phyloP scores from a whole-genome alignment of 2,888 invertebrate genomes.

The Seira sanloemensis region DNA sequence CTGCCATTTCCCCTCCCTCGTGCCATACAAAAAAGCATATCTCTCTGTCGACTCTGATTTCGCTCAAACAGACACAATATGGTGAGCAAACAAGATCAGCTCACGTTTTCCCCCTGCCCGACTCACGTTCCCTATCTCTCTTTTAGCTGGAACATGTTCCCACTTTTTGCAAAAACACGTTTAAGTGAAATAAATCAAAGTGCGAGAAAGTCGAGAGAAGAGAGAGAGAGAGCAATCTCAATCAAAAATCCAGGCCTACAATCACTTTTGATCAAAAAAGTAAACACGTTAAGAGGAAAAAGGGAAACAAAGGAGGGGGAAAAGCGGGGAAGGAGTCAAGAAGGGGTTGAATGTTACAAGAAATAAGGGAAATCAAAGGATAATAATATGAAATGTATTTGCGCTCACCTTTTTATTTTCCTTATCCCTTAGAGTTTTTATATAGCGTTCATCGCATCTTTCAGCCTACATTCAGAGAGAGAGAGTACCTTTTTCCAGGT shows the following conservation, averaged over 20 bases:
- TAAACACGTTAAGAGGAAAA: background rate
- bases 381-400: background rate
- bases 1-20: background rate
- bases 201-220: too few species aligned
- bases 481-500: too few species aligned
- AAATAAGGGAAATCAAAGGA: background rate
- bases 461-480: too few species aligned
- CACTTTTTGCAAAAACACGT: background rate
- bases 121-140: background rate
- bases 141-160: background rate
- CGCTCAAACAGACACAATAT: background rate
- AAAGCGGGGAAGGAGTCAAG: slow-evolving; percentile 37
- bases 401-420: background rate
- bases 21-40: background rate
- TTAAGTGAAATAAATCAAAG: background rate
- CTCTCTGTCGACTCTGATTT: background rate
- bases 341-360: background rate
- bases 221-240: background rate
- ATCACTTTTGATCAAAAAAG: background rate
- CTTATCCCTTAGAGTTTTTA: too few species aligned
- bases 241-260: background rate
- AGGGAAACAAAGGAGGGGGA: slow-evolving; percentile 30
- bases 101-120: background rate
- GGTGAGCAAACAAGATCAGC: background rate
- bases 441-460: too few species aligned